These are phyloP conservation scores for Elysia chlorotica DNA, from an alignment of 1,140 invertebrate genomes.

Conservation along the genomic window DNA sequence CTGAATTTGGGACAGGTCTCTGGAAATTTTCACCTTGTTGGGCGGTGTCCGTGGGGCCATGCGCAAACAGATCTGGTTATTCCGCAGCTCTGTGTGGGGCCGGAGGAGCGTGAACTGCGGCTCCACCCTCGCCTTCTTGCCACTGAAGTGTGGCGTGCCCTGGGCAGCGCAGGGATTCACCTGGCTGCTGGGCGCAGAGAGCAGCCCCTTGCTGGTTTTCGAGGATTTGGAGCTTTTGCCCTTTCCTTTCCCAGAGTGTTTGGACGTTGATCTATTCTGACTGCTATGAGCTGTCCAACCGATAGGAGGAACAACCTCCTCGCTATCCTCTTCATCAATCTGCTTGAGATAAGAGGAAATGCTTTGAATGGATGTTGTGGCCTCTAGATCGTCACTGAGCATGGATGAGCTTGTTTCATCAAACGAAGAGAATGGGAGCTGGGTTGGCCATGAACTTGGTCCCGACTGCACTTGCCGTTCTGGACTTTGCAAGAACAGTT, in stretches of 20 bases:
- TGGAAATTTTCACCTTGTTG: slow-evolving; percentile 19
- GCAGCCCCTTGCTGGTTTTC: not conserved
- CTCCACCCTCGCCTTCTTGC: slow-evolving; percentile 4
- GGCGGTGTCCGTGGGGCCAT: slow-evolving; percentile 12
- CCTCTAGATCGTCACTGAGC: slow-evolving; percentile 13
- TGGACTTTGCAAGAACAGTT: slow-evolving; percentile 16
- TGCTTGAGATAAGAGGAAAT: slow-evolving; percentile 15
- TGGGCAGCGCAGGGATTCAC: not conserved
- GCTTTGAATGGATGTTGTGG: slow-evolving; percentile 14
- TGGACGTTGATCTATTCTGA: not conserved
- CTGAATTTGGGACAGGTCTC: slow-evolving; percentile 24
- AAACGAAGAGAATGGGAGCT: slow-evolving; percentile 4
- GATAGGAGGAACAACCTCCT: slow-evolving; percentile 16
- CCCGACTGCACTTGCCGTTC: not conserved
- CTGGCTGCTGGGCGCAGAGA: not conserved
- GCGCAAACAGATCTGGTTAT: slow-evolving; percentile 20
- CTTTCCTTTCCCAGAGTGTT: not conserved
- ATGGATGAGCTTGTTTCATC: slow-evolving; percentile 13
- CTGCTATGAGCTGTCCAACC: not conserved
- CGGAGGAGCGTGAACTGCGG: slow-evolving; percentile 17
- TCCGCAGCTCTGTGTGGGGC: slow-evolving; percentile 16
- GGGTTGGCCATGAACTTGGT: not conserved
- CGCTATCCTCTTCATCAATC: slow-evolving; percentile 8
- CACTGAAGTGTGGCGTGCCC: not conserved
- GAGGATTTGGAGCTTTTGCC: not conserved